Conservation (phyloP, 2,797 vertebrate genomes). For the Trachurus trachurus region DNA sequence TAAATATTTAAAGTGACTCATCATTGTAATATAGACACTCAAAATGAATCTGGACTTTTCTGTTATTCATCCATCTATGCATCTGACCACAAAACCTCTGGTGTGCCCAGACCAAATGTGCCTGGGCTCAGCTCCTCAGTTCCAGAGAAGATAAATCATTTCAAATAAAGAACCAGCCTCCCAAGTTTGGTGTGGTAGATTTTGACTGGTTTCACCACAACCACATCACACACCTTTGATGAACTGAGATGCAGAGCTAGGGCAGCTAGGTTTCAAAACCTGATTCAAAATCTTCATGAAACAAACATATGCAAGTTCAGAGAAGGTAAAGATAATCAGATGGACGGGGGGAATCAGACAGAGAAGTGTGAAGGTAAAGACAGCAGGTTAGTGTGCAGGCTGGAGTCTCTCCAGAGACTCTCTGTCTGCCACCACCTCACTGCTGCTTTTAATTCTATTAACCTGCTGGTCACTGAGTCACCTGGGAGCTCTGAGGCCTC, state of each 20-base stretch:
- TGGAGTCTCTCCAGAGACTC: conserved; percentile 1
- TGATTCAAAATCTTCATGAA: background rate
- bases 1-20: background rate
- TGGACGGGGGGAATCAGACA: background rate
- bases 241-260: no score
- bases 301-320: background rate
- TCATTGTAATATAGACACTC: no score
- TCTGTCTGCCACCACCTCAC: conserved; percentile 50
- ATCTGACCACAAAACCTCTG: no score
- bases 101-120: no score
- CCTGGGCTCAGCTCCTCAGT: no score
- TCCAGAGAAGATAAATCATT: background rate
- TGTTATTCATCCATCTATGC: no score
- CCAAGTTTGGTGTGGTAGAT: background rate
- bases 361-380: background rate
- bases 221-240: no score
- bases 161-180: background rate
- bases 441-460: conserved; percentile 69
- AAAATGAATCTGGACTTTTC: no score
- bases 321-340: background rate
- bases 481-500: conserved; percentile 27
- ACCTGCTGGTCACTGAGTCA: conserved; percentile 44
- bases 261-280: no score
- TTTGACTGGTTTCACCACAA: no score
- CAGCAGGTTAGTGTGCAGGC: background rate